phyloP scores from a whole-genome alignment of 2,797 vertebrate genomes.

The Acanthiza pusilla region DNA sequence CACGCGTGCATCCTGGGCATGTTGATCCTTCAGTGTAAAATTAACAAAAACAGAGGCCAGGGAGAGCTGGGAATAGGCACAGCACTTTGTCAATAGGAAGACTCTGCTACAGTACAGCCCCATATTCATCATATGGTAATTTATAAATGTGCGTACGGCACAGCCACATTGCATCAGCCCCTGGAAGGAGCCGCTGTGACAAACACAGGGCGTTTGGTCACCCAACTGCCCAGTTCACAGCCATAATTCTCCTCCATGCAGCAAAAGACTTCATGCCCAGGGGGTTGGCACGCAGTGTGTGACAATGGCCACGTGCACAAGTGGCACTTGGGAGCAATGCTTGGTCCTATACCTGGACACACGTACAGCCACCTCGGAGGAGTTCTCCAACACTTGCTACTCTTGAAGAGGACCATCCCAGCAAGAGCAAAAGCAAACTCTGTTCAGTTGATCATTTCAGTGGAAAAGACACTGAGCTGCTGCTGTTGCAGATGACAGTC shows the following conservation, averaged over 20 bases:
- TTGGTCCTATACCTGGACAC: not conserved
- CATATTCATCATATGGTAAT: slow-evolving; percentile 25
- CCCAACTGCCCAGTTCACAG: not conserved
- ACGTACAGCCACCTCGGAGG: rapidly evolving
- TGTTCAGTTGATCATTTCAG: not conserved
- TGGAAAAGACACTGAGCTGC: not conserved
- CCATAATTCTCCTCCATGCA: rapidly evolving
- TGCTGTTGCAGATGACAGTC: not conserved
- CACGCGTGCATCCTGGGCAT: slow-evolving; percentile 3
- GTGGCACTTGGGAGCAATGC: rapidly evolving
- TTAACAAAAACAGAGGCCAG: slow-evolving; percentile 65
- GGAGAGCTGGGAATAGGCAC: slow-evolving; percentile 20
- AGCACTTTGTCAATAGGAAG: slow-evolving; percentile 47
- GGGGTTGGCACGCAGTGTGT: rapidly evolving
- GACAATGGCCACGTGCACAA: rapidly evolving
- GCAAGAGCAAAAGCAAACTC: not conserved
- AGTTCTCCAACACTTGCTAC: rapidly evolving
- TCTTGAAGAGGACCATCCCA: rapidly evolving
- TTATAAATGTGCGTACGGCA: not conserved
- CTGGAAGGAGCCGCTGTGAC: not conserved
- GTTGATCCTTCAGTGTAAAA: slow-evolving; percentile 65
- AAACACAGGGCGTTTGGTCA: not conserved
- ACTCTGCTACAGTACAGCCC: not conserved
- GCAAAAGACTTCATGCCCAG: not conserved
- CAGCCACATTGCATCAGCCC: not conserved